phyloP scores from a whole-genome alignment of 2,113 vertebrate genomes.

The Mormoops blainvillei region DNA sequence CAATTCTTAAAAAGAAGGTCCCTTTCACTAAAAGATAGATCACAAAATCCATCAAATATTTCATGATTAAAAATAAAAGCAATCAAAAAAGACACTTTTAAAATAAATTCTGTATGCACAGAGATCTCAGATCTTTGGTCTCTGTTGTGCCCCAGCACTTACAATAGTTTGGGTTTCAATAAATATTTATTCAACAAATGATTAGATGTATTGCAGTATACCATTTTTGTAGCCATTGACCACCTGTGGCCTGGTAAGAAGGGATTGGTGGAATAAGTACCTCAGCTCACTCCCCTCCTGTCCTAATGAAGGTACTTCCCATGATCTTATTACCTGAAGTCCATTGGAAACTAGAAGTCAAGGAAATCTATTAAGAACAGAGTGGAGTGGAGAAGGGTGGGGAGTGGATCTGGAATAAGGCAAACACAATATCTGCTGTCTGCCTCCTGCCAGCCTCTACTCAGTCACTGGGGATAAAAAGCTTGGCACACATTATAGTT shows the following conservation, averaged over 20 bases:
- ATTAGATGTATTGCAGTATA: background rate
- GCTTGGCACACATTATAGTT: background rate
- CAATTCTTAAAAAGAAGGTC: background rate
- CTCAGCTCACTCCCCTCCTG: background rate
- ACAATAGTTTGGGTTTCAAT: background rate
- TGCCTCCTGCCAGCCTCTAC: background rate
- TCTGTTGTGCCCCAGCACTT: background rate
- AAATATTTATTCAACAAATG: background rate
- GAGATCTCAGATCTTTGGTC: background rate
- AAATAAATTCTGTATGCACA: background rate
- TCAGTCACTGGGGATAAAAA: background rate
- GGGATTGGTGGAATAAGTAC: background rate
- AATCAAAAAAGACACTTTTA: background rate
- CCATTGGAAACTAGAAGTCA: background rate
- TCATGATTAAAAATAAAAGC: constrained; percentile 2
- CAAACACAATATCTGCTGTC: background rate
- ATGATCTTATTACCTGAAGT: background rate
- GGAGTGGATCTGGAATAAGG: background rate
- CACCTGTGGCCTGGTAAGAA: background rate
- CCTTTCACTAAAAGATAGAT: background rate
- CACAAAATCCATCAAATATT: background rate
- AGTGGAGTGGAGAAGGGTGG: background rate
- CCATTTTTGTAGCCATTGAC: background rate
- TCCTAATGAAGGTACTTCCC: background rate
- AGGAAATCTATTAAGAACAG: background rate